Evolutionary conservation across 2,888 invertebrate species (phyloP).

Genomic region (Ectemnius lituratus): DNA sequence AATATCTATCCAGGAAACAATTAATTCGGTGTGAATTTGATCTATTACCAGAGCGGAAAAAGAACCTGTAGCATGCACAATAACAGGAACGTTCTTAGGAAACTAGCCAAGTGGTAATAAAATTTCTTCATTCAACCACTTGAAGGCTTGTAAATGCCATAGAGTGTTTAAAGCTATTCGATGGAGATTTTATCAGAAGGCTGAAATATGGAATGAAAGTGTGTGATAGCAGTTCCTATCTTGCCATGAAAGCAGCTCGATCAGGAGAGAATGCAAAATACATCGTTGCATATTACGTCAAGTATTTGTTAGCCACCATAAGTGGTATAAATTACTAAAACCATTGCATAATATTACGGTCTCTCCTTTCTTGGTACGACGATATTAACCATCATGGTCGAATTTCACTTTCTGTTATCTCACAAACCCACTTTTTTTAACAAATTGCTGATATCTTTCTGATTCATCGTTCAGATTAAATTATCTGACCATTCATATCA

Average conservation of each 20-base stretch:
- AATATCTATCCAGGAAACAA: too few species aligned
- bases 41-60: too few species aligned
- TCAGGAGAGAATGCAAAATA: conserved; percentile 27
- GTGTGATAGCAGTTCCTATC: conserved; percentile 27
- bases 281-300: neutral
- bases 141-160: too few species aligned
- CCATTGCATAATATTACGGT: conserved; percentile 67
- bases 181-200: neutral
- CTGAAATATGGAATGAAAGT: conserved; percentile 12
- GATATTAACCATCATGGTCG: conserved; percentile 14
- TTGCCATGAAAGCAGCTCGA: neutral
- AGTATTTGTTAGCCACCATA: conserved; percentile 42
- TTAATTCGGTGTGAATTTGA: too few species aligned
- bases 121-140: too few species aligned
- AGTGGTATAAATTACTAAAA: conserved; percentile 55
- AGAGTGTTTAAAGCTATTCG: too few species aligned
- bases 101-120: too few species aligned
- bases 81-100: too few species aligned
- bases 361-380: conserved; percentile 64
- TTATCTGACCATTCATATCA: too few species aligned
- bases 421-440: neutral
- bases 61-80: too few species aligned
- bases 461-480: too few species aligned
- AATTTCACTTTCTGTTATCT: conserved; percentile 42
- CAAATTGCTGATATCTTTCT: neutral